Percentiles rank a stretch among this genome's conserved stretches.
These are phyloP conservation scores for Pseudomyrmex pallidus DNA, from an alignment of 1,140 invertebrate species.

Conservation along the genomic window DNA sequence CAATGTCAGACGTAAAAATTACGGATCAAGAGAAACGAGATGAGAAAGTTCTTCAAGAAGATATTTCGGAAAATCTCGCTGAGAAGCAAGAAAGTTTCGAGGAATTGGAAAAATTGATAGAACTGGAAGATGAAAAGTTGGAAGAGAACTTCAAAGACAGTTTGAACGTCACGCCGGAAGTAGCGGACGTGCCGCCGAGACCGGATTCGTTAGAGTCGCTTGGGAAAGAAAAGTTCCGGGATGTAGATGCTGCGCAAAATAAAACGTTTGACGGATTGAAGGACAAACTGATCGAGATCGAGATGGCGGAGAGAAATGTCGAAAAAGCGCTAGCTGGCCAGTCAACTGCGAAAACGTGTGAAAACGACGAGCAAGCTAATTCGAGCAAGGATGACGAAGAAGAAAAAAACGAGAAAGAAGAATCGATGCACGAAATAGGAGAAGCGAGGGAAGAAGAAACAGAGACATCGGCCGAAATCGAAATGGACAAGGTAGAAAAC, in stretches of 20 bases:
- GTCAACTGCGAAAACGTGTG: neutral
- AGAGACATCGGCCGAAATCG: neutral
- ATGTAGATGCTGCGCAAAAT: neutral
- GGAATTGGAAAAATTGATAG: conserved; percentile 11
- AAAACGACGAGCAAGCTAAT: conserved; percentile 30
- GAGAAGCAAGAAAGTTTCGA: conserved; percentile 13
- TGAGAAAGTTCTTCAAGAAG: neutral
- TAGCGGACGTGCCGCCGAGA: conserved; percentile 45
- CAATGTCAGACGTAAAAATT: neutral
- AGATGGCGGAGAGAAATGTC: conserved; percentile 72
- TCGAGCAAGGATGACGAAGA: neutral
- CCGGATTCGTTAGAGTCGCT: conserved; percentile 72
- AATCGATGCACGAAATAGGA: neutral
- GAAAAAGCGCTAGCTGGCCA: conserved; percentile 67
- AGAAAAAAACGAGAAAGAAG: neutral
- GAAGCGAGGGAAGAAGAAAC: neutral
- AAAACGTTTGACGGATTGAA: conserved; percentile 57
- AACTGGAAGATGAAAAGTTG: neutral
- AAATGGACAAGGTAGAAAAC: conserved; percentile 8
- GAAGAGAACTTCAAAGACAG: conserved; percentile 76
- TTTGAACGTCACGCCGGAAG: conserved; percentile 76
- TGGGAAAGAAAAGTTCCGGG: conserved; percentile 22
- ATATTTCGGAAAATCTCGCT: neutral
- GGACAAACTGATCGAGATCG: conserved; percentile 76
- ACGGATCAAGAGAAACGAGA: neutral